These are phyloP conservation scores for Plebejus argus DNA, from an alignment of 2,888 invertebrate genomes.

Conservation along the genomic window DNA sequence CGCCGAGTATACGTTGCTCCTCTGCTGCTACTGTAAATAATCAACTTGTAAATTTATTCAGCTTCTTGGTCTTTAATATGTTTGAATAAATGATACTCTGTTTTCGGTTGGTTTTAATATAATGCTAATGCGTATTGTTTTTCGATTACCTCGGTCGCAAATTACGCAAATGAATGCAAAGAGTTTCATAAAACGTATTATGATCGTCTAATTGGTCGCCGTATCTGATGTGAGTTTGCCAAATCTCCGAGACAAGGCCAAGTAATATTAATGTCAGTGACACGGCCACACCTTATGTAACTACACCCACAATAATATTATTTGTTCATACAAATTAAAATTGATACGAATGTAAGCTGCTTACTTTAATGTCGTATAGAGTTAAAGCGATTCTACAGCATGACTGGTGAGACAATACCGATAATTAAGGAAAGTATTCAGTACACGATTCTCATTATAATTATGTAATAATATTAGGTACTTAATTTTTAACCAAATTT, in stretches of 20 bases:
- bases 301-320: background rate
- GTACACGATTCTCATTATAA: too few species aligned
- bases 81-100: background rate
- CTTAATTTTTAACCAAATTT: too few species aligned
- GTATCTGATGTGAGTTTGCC: conserved; percentile 19
- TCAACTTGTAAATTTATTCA: background rate
- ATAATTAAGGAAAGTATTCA: too few species aligned
- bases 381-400: background rate
- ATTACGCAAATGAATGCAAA: conserved; percentile 1
- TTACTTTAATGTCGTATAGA: background rate
- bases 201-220: conserved; percentile 7
- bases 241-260: conserved; percentile 19
- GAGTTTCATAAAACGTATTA: background rate
- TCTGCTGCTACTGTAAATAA: background rate
- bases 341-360: background rate
- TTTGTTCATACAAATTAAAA: background rate
- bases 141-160: background rate
- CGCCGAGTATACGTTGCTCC: too few species aligned
- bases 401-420: too few species aligned
- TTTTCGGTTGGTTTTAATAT: background rate
- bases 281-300: conserved; percentile 24
- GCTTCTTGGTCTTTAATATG: background rate
- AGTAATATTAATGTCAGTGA: conserved; percentile 22
- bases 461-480: too few species aligned
- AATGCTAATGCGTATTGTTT: background rate